phyloP scores from a whole-genome alignment of 2,888 invertebrate species.

The Phortica magna region DNA sequence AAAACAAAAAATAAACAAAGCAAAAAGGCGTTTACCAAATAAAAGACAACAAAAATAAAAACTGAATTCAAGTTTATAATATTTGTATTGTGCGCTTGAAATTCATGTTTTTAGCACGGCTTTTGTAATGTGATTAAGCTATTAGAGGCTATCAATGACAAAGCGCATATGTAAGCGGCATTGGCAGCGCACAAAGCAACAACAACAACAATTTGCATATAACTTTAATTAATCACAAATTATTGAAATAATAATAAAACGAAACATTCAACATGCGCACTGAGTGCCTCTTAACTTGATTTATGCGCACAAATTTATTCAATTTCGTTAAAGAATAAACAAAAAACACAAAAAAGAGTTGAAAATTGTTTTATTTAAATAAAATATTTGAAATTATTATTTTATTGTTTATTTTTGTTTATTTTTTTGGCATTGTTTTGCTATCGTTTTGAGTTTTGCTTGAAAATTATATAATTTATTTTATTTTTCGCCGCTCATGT shows the following conservation, averaged over 20 bases:
- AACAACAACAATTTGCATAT: conserved; percentile 15
- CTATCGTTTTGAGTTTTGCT: too few relatives aligned
- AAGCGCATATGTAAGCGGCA: not conserved
- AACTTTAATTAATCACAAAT: conserved; percentile 19
- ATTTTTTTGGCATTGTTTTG: too few relatives aligned
- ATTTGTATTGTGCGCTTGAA: not conserved
- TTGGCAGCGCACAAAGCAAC: not conserved
- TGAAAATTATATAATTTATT: too few relatives aligned
- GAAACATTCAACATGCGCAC: not conserved
- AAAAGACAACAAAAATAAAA: not conserved
- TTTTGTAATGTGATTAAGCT: conserved; percentile 20
- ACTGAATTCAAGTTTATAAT: not conserved
- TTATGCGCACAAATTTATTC: not conserved
- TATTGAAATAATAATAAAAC: not conserved
- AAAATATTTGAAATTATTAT: not conserved
- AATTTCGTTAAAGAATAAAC: not conserved
- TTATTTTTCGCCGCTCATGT: too few relatives aligned
- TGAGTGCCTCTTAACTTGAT: not conserved
- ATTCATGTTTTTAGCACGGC: not conserved
- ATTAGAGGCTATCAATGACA: not conserved
- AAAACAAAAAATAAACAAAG: not conserved
- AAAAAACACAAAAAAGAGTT: not conserved
- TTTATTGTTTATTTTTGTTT: too few relatives aligned
- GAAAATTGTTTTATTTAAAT: not conserved
- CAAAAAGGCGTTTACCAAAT: not conserved